These are phyloP conservation scores for Chrosomus eos DNA, from an alignment of 2,797 vertebrate species.

Conservation along the genomic window DNA sequence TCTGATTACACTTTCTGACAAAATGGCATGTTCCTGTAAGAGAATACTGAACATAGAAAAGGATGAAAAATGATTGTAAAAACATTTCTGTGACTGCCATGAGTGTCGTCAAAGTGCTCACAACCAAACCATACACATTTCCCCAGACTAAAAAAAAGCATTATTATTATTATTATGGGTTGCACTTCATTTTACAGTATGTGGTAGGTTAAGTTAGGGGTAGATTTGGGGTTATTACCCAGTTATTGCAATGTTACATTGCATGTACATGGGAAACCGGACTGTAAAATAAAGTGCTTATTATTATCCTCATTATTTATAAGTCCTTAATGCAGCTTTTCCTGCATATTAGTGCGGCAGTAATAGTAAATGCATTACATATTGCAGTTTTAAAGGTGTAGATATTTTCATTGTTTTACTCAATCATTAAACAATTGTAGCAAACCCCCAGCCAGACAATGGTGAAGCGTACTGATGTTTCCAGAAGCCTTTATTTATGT, in stretches of 20 bases:
- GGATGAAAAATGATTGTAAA: background rate
- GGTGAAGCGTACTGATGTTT: too few species aligned
- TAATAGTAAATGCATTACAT: background rate
- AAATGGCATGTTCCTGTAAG: background rate
- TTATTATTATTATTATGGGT: background rate
- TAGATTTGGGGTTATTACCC: too few species aligned
- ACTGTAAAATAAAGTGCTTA: background rate
- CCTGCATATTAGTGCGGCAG: background rate
- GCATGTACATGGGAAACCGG: too few species aligned
- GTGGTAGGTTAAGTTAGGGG: too few species aligned
- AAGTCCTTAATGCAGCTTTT: background rate
- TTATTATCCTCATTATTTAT: background rate
- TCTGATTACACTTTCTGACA: background rate
- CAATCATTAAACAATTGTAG: too few species aligned
- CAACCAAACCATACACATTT: background rate
- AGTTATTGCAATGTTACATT: too few species aligned
- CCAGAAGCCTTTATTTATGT: too few species aligned
- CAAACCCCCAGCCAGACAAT: too few species aligned
- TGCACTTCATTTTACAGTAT: too few species aligned
- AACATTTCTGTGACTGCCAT: background rate
- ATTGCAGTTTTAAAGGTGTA: too few species aligned
- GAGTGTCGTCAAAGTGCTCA: background rate
- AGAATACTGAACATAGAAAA: background rate
- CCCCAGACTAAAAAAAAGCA: background rate
- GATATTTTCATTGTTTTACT: too few species aligned